A percentile compares a stretch with the other conserved stretches of the same genome.
These are phyloP conservation scores for Neolamprologus brichardi DNA, from an alignment of 2,113 vertebrate species.

Conservation along the genomic window DNA sequence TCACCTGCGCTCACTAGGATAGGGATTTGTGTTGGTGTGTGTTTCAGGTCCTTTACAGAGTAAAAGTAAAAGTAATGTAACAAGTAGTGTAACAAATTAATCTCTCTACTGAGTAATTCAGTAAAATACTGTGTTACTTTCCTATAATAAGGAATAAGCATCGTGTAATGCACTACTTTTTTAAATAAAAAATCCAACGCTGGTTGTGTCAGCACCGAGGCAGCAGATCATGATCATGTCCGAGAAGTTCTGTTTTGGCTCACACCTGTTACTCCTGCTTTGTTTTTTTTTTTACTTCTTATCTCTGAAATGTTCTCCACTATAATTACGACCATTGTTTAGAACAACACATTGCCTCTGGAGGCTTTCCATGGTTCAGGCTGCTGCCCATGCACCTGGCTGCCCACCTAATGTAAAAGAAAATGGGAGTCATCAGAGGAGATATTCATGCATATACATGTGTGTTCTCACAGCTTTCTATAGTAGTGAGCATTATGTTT, in stretches of 20 bases:
- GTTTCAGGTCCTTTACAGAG: neutral
- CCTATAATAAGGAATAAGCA: neutral
- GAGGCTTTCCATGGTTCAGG: neutral
- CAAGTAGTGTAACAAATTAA: neutral
- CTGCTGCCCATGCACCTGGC: accelerated
- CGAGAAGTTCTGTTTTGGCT: neutral
- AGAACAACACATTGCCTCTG: accelerated
- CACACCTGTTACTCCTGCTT: neutral
- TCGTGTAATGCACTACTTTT: accelerated
- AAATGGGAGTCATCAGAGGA: neutral
- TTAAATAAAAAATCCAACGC: neutral
- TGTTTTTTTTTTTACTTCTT: neutral
- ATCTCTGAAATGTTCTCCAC: neutral
- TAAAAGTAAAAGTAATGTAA: neutral
- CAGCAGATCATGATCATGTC: accelerated
- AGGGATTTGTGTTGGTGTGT: neutral
- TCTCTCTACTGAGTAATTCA: neutral
- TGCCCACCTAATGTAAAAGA: neutral
- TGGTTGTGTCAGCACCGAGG: neutral
- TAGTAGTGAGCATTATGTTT: neutral
- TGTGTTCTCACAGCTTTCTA: neutral
- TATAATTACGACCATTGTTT: neutral
- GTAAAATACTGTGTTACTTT: accelerated
- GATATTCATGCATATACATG: neutral
- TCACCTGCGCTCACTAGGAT: neutral